A percentile compares a stretch with the other conserved stretches of the same genome.
phyloP scores from a whole-genome alignment of 2,113 vertebrate species.

The Pelusios castaneus region DNA sequence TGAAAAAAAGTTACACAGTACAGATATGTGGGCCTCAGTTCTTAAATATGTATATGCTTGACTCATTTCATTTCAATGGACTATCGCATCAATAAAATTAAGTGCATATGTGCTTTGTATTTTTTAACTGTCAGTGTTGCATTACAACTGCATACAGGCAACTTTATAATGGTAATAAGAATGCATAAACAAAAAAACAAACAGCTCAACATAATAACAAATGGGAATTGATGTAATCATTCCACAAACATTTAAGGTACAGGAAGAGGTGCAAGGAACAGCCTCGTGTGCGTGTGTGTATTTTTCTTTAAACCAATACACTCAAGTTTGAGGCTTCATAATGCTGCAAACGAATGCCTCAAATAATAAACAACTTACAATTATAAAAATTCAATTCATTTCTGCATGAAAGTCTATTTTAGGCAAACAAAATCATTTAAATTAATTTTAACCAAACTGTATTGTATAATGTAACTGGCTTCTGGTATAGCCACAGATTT shows the following conservation, averaged over 20 bases:
- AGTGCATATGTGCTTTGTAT: not conserved
- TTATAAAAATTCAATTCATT: not conserved
- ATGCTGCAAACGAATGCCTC: not conserved
- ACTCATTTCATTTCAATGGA: not conserved
- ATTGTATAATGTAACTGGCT: not conserved
- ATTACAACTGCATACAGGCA: not conserved
- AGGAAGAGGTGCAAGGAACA: not conserved
- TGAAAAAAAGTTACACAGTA: not conserved
- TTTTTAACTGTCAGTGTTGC: not conserved
- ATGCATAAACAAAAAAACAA: not conserved
- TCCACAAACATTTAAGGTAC: not conserved
- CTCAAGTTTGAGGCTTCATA: not conserved
- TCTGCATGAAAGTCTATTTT: not conserved
- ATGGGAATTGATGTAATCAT: not conserved
- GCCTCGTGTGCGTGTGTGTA: not conserved
- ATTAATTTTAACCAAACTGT: not conserved
- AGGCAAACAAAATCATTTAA: not conserved
- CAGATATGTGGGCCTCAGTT: not conserved
- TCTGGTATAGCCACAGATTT: not conserved
- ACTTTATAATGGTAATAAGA: not conserved
- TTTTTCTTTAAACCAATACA: not conserved
- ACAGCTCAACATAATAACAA: not conserved
- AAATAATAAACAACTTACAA: not conserved
- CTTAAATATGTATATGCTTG: not conserved
- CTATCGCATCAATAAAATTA: not conserved